Evolutionary conservation across 2,888 invertebrate genomes (phyloP).

Genomic region (Anorthoa munda): DNA sequence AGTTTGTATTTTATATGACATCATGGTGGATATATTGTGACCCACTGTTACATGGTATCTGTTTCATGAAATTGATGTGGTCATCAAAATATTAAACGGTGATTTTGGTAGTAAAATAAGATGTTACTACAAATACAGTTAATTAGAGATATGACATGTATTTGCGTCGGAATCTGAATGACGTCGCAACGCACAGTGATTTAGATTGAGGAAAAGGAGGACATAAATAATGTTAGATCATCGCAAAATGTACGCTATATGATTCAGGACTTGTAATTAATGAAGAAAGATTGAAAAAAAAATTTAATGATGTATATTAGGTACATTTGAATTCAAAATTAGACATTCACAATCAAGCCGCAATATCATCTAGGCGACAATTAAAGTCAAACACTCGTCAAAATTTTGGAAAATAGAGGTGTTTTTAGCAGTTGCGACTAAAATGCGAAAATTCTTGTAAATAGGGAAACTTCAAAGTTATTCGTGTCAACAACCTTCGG

Average conservation of each 20-base stretch:
- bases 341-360: no score
- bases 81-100: constrained; percentile 27
- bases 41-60: constrained; percentile 1
- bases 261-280: no score
- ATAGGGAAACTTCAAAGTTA: not conserved
- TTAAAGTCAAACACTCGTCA: no score
- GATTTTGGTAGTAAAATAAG: constrained; percentile 28
- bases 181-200: not conserved
- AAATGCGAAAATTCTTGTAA: not conserved
- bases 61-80: constrained; percentile 20
- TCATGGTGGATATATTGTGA: constrained; percentile 8
- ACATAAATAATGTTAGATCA: not conserved
- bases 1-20: constrained; percentile 13
- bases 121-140: not conserved
- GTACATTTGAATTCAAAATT: no score
- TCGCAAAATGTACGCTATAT: not conserved
- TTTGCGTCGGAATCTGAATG: not conserved
- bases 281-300: no score
- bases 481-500: not conserved
- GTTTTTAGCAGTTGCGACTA: no score
- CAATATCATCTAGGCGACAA: no score
- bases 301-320: no score
- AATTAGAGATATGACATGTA: not conserved
- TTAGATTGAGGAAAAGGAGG: not conserved
- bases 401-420: no score